Base-by-base conservation (phyloP, 2,888 invertebrate species). In the Proisotoma minuta region DNA sequence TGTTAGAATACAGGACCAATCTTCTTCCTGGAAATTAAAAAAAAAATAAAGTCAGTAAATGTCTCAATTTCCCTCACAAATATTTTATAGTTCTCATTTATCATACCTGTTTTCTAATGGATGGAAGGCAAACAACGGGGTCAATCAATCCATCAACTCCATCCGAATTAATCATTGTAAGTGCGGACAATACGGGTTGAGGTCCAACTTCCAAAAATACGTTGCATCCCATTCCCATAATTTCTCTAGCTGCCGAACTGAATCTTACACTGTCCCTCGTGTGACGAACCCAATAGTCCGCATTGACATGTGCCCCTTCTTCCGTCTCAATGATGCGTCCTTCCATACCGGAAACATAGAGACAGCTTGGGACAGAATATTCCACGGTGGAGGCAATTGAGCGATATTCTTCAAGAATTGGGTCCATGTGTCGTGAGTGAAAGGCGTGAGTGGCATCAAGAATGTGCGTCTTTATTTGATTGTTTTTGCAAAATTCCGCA, bases 241-340 rank as follows among this genome's bases (percentile, higher is more conserved):
- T 20, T 1, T 29, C 40, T 10, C 29, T 57, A 23, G 57, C 47
- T 3, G 64, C 63, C 5, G 61, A 52, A 10, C 57, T n/a, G 50
- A 59, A 67, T 3, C n/a, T 27, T 0, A 67, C 67, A 23, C 57
- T 57, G 24, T 67, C 67, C 28, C 64, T 43, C 1, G 63, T 64
- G 23, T 67, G 67, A 2, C 59, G 39, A 22, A 63, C 60, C 66
- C 66, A 66, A 50, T 66, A 66, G 18, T 66, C 56, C 8, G 63
- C 26, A 22, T 61, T 26, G 2, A 57, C 29, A 3, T 56, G 5
- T 2, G 8, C 43, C 4, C 50, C 40, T 12, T 54, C 53, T n/a
- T 18, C 20, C 5, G 5, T 39, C 27, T 4, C 58, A 1, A 63
- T 8, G n/a, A 62, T 10, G 23, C 59, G 54, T 8, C 66, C 66